Evolutionary conservation across 2,113 vertebrate genomes (phyloP).

Genomic region (Xenotilapia longispinis): DNA sequence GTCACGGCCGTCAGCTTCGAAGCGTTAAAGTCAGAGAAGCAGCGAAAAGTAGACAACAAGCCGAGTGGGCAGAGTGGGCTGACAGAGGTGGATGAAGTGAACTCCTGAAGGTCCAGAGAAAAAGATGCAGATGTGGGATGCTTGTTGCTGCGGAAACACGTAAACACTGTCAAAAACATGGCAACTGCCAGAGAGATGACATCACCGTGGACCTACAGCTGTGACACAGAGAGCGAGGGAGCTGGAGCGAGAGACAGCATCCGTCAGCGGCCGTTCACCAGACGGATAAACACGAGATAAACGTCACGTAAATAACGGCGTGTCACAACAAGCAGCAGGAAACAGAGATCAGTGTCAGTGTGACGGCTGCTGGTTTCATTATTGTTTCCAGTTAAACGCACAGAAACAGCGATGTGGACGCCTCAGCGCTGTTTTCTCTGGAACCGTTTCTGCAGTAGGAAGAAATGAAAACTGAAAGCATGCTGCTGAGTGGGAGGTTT

Average conservation of each 20-base stretch:
- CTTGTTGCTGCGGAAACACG: slow-evolving; percentile 53
- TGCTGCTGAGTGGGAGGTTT: not conserved
- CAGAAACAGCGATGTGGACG: not conserved
- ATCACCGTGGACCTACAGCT: slow-evolving; percentile 59
- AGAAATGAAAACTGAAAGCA: not conserved
- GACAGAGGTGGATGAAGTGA: not conserved
- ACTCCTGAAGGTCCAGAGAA: not conserved
- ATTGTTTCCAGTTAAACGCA: not conserved
- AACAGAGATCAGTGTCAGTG: not conserved
- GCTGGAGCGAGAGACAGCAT: not conserved
- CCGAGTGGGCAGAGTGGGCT: not conserved
- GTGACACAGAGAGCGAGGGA: slow-evolving; percentile 17
- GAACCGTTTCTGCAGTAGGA: not conserved
- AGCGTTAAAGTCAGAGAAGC: not conserved
- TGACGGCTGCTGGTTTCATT: not conserved
- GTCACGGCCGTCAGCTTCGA: not conserved
- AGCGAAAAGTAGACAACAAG: not conserved
- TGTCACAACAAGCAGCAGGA: not conserved
- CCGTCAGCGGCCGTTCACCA: not conserved
- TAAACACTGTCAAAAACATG: slow-evolving; percentile 72
- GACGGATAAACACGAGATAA: not conserved
- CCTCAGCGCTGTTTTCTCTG: not conserved
- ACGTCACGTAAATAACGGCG: not conserved
- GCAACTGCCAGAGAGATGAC: slow-evolving; percentile 59
- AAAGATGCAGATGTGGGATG: slow-evolving; percentile 67